Conservation (phyloP, 2,888 invertebrate species). For the Melanostoma mellinum region DNA sequence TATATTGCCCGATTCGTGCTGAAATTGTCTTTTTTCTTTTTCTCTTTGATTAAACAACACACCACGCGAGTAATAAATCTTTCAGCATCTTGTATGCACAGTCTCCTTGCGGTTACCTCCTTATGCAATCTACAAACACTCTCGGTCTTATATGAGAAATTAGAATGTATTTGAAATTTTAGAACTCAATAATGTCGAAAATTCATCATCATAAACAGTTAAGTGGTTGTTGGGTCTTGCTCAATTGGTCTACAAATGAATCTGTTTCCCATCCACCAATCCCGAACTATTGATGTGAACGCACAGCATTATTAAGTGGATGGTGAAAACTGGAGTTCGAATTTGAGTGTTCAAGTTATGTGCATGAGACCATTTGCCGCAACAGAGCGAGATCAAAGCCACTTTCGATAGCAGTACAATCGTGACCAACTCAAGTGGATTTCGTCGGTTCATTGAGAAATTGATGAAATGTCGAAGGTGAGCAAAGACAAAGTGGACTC, state of each 20-base stretch:
- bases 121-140: conserved; percentile 23
- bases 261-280: conserved; percentile 35
- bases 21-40: not conserved
- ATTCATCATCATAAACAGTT: conserved; percentile 30
- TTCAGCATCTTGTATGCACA: conserved; percentile 37
- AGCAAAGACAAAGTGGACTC: conserved; percentile 21
- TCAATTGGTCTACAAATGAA: conserved; percentile 33
- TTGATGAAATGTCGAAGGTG: conserved; percentile 60
- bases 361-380: conserved; percentile 28
- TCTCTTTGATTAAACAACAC: conserved; percentile 32
- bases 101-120: conserved; percentile 11
- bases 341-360: conserved; percentile 22
- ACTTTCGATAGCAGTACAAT: conserved; percentile 30
- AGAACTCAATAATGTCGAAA: conserved; percentile 39
- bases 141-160: not conserved
- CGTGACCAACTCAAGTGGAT: conserved; percentile 45
- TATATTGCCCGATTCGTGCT: conserved; percentile 2
- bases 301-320: conserved; percentile 35
- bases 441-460: conserved; percentile 13
- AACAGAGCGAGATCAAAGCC: not conserved
- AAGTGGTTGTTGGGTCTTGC: conserved; percentile 50
- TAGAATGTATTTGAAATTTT: conserved; percentile 5
- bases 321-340: conserved; percentile 44
- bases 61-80: conserved; percentile 51
- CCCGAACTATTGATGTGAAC: conserved; percentile 21